A percentile compares a stretch with the other conserved stretches of the same genome.
phyloP scores from a whole-genome alignment of 2,888 invertebrate species.

The Aphodius granarius region DNA sequence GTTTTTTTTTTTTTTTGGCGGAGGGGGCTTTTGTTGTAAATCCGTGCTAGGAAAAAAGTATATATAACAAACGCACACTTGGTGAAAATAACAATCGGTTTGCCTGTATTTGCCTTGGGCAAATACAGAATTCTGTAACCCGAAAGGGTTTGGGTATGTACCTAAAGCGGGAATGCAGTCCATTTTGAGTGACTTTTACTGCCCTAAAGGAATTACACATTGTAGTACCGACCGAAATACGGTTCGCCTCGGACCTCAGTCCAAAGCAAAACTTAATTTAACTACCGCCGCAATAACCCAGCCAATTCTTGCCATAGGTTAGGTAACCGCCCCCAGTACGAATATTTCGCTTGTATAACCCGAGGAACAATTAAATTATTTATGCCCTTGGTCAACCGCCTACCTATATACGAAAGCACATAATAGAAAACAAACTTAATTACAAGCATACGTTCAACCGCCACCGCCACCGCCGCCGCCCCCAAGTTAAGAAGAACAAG shows the following conservation, averaged over 20 bases:
- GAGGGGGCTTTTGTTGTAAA: no score
- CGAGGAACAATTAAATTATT: constrained; percentile 52
- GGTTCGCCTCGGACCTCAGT: constrained; percentile 32
- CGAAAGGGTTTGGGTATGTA: neutral
- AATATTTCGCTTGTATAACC: constrained; percentile 37
- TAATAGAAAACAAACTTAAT: constrained; percentile 57
- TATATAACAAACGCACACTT: no score
- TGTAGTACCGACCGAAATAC: constrained; percentile 43
- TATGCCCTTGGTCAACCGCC: constrained; percentile 48
- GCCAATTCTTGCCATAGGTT: constrained; percentile 30
- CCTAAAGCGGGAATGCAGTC: constrained; percentile 9
- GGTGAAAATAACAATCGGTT: neutral
- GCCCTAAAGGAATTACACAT: constrained; percentile 47
- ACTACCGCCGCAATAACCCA: constrained; percentile 42
- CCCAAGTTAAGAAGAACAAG: constrained; percentile 44
- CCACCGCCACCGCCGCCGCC: neutral
- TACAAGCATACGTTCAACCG: constrained; percentile 46
- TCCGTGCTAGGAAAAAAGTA: no score
- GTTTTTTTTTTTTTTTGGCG: no score
- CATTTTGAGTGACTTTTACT: constrained; percentile 47
- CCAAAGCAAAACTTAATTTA: constrained; percentile 52
- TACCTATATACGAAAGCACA: constrained; percentile 50
- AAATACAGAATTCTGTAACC: neutral
- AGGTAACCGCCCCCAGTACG: constrained; percentile 29
- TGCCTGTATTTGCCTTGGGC: neutral